A percentile compares a stretch with the other conserved stretches of the same genome.
These are phyloP conservation scores for Campoletis raptor DNA, from an alignment of 2,888 invertebrate species.

Conservation along the genomic window DNA sequence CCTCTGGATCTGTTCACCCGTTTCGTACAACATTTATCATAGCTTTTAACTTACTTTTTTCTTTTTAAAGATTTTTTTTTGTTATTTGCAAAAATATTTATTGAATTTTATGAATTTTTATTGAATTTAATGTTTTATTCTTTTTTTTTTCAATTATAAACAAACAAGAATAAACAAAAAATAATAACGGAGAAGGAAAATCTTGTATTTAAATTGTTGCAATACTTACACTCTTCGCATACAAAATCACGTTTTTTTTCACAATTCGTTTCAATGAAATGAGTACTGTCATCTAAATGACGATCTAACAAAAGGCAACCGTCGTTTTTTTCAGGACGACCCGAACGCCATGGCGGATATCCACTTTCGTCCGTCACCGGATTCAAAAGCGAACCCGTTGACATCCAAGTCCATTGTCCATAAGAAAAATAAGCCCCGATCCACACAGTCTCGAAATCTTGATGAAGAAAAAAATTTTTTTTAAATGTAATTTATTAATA, in stretches of 20 bases:
- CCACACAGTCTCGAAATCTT: slow-evolving; percentile 86
- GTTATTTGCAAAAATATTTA: not conserved
- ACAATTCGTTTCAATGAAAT: slow-evolving; percentile 86
- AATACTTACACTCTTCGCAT: slow-evolving; percentile 83
- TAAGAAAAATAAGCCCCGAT: slow-evolving; percentile 85
- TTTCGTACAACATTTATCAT: slow-evolving; percentile 47
- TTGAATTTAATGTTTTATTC: not conserved
- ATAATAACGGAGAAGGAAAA: not conserved
- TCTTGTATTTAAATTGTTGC: not conserved
- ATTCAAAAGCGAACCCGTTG: slow-evolving; percentile 85
- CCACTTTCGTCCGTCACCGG: slow-evolving; percentile 77
- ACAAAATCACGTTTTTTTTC: slow-evolving; percentile 86
- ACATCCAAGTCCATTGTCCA: slow-evolving; percentile 85
- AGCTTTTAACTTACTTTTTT: slow-evolving; percentile 19
- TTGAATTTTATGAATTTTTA: not conserved
- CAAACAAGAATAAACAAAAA: too few relatives aligned
- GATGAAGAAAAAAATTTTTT: slow-evolving; percentile 8
- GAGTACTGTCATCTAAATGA: slow-evolving; percentile 84
- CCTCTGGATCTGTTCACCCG: slow-evolving; percentile 70
- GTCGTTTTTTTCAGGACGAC: slow-evolving; percentile 75
- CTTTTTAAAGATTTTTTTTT: slow-evolving; percentile 3
- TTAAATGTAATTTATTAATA: too few relatives aligned
- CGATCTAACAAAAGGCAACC: slow-evolving; percentile 86
- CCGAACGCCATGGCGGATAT: slow-evolving; percentile 75
- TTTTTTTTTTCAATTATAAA: not conserved